Conservation (phyloP, 2,113 vertebrate species). For the Macquaria australasica region DNA sequence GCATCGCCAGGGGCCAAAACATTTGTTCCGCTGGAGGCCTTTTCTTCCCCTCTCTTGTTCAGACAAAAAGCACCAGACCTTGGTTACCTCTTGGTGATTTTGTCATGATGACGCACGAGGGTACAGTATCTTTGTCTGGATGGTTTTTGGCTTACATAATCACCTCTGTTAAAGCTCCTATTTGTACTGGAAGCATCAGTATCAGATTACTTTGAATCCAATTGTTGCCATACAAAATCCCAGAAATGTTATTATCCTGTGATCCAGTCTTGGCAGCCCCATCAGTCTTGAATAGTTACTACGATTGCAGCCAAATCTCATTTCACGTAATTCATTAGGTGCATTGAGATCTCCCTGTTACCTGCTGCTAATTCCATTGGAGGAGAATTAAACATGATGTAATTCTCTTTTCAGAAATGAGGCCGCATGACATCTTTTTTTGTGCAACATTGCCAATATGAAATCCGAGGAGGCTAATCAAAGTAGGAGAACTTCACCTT, state of each 20-base stretch:
- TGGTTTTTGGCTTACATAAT: constrained; percentile 31
- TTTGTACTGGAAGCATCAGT: constrained; percentile 25
- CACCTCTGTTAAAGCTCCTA: constrained; percentile 33
- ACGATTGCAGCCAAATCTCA: constrained; percentile 72
- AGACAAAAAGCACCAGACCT: constrained; percentile 17
- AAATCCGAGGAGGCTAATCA: constrained; percentile 16
- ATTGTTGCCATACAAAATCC: constrained; percentile 70
- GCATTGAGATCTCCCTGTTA: constrained; percentile 56
- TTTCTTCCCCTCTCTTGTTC: constrained; percentile 14
- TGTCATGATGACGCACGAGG: constrained; percentile 2
- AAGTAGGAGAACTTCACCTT: constrained; percentile 6
- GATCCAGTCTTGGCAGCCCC: constrained; percentile 60
- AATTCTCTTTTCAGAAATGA: constrained; percentile 42
- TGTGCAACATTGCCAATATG: background rate
- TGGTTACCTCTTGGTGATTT: constrained; percentile 2
- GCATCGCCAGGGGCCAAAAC: constrained; percentile 41
- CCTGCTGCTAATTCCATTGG: constrained; percentile 72
- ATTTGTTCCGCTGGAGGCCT: constrained; percentile 34
- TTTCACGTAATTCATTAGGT: constrained; percentile 70
- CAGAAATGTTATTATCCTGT: constrained; percentile 54
- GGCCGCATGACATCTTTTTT: constrained; percentile 21
- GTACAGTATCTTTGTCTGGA: constrained; percentile 9
- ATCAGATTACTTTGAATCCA: constrained; percentile 66
- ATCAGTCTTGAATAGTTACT: constrained; percentile 51
- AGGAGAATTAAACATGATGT: constrained; percentile 62